Evolutionary conservation across 2,113 vertebrate genomes (phyloP).

Genomic region (Antechinus stuartii): DNA sequence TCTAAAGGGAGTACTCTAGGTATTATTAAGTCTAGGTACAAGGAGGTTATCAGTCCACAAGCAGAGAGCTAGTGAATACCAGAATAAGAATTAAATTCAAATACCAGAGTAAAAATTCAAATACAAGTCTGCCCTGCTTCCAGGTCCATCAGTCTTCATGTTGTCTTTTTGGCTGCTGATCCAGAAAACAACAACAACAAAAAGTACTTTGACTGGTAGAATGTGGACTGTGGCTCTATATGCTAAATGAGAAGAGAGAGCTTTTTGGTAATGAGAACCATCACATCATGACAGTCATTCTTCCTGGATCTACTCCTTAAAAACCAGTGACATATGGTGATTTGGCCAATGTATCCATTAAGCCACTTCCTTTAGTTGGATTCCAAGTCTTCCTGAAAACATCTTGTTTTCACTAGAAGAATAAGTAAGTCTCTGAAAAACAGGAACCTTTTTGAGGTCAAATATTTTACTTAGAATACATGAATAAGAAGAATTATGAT

Average conservation of each 20-base stretch:
- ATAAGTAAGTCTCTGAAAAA: not conserved
- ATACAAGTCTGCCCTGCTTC: not conserved
- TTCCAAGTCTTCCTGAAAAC: not conserved
- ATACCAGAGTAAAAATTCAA: not conserved
- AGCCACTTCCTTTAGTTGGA: not conserved
- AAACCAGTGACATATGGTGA: not conserved
- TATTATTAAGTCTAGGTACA: not conserved
- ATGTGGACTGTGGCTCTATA: not conserved
- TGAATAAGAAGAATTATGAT: not conserved
- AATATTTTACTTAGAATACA: not conserved
- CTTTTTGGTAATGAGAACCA: not conserved
- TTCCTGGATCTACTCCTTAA: not conserved
- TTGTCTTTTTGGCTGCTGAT: not conserved
- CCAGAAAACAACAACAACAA: not conserved
- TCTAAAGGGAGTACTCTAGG: not conserved
- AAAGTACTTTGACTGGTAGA: not conserved
- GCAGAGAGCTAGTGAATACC: not conserved
- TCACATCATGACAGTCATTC: not conserved
- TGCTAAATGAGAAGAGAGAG: not conserved
- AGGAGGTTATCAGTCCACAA: not conserved
- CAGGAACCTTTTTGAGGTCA: not conserved
- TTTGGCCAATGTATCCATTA: not conserved
- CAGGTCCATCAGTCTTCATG: not conserved
- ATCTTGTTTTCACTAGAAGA: not conserved
- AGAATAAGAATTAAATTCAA: conserved; percentile 9